These are phyloP conservation scores for Hesperia comma DNA, from an alignment of 2,888 invertebrate species.

Conservation along the genomic window DNA sequence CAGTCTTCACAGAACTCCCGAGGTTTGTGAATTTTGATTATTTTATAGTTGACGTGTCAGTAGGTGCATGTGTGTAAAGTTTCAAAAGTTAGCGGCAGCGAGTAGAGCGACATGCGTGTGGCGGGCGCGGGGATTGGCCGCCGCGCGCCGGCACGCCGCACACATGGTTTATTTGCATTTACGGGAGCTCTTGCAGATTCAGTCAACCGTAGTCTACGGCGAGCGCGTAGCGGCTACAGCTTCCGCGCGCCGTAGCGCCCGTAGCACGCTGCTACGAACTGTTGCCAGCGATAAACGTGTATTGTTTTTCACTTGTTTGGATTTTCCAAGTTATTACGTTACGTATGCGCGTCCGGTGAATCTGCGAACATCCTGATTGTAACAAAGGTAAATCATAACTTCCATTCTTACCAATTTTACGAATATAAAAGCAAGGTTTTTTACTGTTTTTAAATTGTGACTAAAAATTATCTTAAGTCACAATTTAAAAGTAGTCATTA, in stretches of 20 bases:
- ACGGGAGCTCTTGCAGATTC: conserved; percentile 75
- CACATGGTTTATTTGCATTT: conserved; percentile 82
- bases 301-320: too few species aligned
- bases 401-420: too few species aligned
- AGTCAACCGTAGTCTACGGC: conserved; percentile 78
- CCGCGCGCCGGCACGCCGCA: conserved; percentile 62
- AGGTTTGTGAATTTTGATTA: conserved; percentile 68
- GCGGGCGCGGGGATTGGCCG: conserved; percentile 72
- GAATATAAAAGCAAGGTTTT: too few species aligned
- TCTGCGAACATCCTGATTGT: too few species aligned
- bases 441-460: too few species aligned
- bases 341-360: too few species aligned
- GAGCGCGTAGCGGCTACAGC: conserved; percentile 72
- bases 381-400: too few species aligned
- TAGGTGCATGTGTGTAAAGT: conserved; percentile 73
- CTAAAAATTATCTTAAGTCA: too few species aligned
- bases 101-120: conserved; percentile 78
- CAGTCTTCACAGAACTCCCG: conserved; percentile 83
- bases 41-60: conserved; percentile 51
- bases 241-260: conserved; percentile 48
- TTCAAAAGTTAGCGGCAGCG: conserved; percentile 76
- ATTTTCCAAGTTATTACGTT: too few species aligned
- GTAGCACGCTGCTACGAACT: conserved; percentile 51
- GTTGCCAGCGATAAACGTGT: background rate
- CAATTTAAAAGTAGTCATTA: too few species aligned